Conservation (phyloP, 2,113 vertebrate genomes). For the Petromus typicus region DNA sequence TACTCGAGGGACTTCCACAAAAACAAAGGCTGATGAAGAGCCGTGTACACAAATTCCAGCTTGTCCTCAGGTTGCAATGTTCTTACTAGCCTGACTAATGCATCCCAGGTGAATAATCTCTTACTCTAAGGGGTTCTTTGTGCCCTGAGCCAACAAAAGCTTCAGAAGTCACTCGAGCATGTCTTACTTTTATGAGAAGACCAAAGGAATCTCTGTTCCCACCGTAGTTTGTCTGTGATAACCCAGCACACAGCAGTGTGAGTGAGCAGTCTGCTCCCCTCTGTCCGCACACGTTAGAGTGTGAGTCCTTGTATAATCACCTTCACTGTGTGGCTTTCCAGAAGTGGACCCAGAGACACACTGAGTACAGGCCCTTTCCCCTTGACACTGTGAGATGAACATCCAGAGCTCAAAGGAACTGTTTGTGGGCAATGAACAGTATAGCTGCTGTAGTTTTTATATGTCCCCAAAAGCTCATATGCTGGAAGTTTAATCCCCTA, state of each 20-base stretch:
- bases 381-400: neutral
- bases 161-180: conserved; percentile 25
- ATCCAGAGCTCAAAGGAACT: neutral
- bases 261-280: neutral
- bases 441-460: too few relatives aligned
- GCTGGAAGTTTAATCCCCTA: neutral
- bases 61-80: conserved; percentile 31
- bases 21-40: conserved; percentile 29
- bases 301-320: neutral
- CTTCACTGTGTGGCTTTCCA: neutral
- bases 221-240: neutral
- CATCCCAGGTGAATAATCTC: conserved; percentile 42
- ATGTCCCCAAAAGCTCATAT: neutral
- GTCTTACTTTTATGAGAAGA: neutral
- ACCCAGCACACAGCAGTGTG: neutral
- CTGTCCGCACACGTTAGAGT: neutral
- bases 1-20: neutral
- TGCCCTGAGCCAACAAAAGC: conserved; percentile 21
- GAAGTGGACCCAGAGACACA: neutral
- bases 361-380: neutral
- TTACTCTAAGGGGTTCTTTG: neutral
- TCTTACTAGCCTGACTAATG: conserved; percentile 36
- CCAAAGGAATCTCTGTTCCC: neutral
- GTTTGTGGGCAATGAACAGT: neutral
- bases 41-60: conserved; percentile 6